phyloP scores from a whole-genome alignment of 2,888 invertebrate genomes.

The Sinodicranocentrus sp. region DNA sequence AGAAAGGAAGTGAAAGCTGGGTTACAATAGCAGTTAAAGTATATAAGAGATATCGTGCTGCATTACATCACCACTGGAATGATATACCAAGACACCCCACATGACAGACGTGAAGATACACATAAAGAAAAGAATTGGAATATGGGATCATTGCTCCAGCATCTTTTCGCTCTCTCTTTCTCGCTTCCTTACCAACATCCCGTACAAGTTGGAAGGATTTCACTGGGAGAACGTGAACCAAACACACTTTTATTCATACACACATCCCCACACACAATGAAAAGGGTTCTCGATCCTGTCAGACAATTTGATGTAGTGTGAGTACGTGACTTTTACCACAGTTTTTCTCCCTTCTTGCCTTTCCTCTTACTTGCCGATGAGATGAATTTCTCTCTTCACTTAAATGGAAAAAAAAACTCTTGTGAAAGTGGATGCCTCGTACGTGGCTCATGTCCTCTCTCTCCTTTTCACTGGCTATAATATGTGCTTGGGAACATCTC shows the following conservation, averaged over 20 bases:
- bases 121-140: constrained; percentile 45
- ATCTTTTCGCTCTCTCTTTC: not conserved
- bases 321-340: constrained; percentile 72
- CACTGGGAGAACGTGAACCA: constrained; percentile 34
- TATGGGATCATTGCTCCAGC: constrained; percentile 47
- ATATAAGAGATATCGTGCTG: not conserved
- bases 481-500: constrained; percentile 18
- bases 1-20: constrained; percentile 30
- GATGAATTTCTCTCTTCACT: constrained; percentile 67
- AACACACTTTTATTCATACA: constrained; percentile 42
- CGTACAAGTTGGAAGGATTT: no score
- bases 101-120: constrained; percentile 64
- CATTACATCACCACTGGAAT: not conserved
- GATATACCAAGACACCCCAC: constrained; percentile 5
- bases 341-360: constrained; percentile 63
- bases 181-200: not conserved
- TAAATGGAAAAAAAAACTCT: constrained; percentile 58
- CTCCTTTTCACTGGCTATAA: constrained; percentile 3
- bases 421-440: constrained; percentile 64
- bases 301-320: constrained; percentile 72
- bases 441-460: constrained; percentile 50
- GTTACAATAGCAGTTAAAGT: not conserved
- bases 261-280: constrained; percentile 3
- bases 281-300: constrained; percentile 66
- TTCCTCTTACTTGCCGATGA: constrained; percentile 57